Conservation (phyloP, 2,113 vertebrate species). For the Forbesichthys agassizii region DNA sequence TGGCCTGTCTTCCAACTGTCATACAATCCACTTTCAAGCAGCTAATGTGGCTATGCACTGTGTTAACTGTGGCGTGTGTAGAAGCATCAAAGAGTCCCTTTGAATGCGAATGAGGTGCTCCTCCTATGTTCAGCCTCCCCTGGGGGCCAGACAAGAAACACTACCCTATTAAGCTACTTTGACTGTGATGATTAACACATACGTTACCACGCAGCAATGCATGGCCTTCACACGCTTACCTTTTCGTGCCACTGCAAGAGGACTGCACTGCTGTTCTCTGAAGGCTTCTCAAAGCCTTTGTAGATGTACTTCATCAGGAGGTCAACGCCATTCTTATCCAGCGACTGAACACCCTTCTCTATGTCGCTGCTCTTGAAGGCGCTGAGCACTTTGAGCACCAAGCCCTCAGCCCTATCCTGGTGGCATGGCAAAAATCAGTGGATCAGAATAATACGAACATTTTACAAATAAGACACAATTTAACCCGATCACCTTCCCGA, state of each 20-base stretch:
- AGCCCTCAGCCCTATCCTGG: constrained; percentile 92
- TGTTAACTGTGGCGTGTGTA: too few relatives aligned
- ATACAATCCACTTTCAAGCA: too few relatives aligned
- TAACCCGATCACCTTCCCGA: background rate
- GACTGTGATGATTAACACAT: too few relatives aligned
- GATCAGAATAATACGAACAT: background rate
- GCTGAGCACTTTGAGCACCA: constrained; percentile 95
- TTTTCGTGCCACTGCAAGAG: constrained; percentile 98
- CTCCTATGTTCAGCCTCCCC: too few relatives aligned
- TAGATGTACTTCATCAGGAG: constrained; percentile 99
- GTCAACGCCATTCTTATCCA: constrained; percentile 92
- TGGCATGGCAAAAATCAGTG: constrained; percentile 8
- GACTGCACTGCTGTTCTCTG: constrained; percentile 95
- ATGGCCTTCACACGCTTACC: constrained; percentile 66
- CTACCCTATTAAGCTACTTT: too few relatives aligned
- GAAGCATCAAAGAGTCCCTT: too few relatives aligned
- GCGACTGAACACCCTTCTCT: constrained; percentile 92
- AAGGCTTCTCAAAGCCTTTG: constrained; percentile 96
- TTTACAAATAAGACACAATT: background rate
- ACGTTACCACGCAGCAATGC: background rate
- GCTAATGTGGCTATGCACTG: too few relatives aligned
- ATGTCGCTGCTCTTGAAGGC: constrained; percentile 96
- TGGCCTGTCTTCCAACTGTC: too few relatives aligned
- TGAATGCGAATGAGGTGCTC: too few relatives aligned
- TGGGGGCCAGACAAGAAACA: too few relatives aligned